A percentile compares a stretch with the other conserved stretches of the same genome.
Evolutionary conservation across 2,113 vertebrate genomes (phyloP).

Genomic region (Malurus cyaneus): DNA sequence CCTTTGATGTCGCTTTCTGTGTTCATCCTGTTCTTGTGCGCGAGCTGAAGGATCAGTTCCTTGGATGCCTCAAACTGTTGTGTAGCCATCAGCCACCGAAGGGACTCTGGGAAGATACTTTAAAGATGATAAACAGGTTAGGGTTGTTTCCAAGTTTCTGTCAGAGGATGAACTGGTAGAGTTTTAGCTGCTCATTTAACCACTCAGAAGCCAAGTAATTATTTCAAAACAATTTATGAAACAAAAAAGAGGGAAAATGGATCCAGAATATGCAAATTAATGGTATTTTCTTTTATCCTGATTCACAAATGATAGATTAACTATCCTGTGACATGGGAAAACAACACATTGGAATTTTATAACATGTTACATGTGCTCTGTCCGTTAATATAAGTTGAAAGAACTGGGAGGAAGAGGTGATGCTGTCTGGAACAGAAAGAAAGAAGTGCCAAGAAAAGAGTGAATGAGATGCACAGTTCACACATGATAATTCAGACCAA

Average conservation of each 20-base stretch:
- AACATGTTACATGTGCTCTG: background rate
- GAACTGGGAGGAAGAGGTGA: background rate
- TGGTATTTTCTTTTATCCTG: background rate
- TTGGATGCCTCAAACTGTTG: conserved; percentile 91
- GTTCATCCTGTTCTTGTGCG: conserved; percentile 84
- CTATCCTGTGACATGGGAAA: background rate
- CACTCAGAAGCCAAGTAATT: background rate
- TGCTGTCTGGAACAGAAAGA: background rate
- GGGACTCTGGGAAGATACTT: conserved; percentile 95
- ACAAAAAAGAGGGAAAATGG: background rate
- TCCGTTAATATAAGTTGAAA: background rate
- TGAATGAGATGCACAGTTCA: background rate
- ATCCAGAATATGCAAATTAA: background rate
- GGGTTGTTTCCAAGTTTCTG: background rate
- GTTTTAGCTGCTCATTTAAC: background rate
- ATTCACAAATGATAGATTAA: background rate
- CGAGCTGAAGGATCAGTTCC: conserved; percentile 86
- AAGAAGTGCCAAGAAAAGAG: background rate
- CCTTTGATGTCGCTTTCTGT: conserved; percentile 83
- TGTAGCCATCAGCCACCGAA: conserved; percentile 96
- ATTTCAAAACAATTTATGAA: background rate
- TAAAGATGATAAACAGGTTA: background rate
- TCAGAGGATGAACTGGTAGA: background rate
- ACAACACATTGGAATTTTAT: background rate
- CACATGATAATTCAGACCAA: background rate